These are phyloP conservation scores for Drosophila mayaguana DNA, from an alignment of 2,888 invertebrate genomes.

Conservation along the genomic window DNA sequence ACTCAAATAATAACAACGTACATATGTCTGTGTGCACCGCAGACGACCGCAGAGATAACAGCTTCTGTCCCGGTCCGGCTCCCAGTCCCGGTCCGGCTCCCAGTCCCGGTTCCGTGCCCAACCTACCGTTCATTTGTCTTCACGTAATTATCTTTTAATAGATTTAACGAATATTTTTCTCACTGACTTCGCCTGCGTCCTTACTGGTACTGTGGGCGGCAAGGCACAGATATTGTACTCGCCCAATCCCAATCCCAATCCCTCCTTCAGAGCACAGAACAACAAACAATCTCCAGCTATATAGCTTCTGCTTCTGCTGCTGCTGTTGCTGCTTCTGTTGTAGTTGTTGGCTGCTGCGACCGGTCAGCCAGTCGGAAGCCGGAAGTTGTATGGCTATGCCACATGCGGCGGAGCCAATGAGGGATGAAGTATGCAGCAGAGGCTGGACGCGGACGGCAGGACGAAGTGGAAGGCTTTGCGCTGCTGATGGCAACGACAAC, in stretches of 20 bases:
- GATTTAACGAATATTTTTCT: conserved; percentile 80
- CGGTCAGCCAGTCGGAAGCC: conserved; percentile 69
- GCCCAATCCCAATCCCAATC: conserved; percentile 16
- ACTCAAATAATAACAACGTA: conserved; percentile 73
- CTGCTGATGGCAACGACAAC: conserved; percentile 50
- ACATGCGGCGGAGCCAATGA: conserved; percentile 63
- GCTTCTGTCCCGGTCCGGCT: neutral
- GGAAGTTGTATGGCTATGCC: conserved; percentile 79
- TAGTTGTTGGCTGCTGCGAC: conserved; percentile 25
- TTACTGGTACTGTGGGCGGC: conserved; percentile 19
- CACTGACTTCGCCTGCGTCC: conserved; percentile 69
- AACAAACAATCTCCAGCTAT: conserved; percentile 36
- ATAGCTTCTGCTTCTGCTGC: conserved; percentile 26
- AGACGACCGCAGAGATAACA: conserved; percentile 40
- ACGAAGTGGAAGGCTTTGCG: conserved; percentile 18
- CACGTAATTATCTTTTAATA: conserved; percentile 81
- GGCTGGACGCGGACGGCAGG: neutral
- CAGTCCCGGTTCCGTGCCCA: neutral
- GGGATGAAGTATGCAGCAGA: conserved; percentile 27
- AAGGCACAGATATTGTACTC: neutral
- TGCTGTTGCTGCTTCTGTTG: neutral
- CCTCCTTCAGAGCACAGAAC: conserved; percentile 10
- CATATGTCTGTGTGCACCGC: conserved; percentile 44
- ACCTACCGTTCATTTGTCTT: conserved; percentile 73
- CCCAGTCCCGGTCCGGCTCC: neutral